These are phyloP conservation scores for Tichodroma muraria DNA, from an alignment of 2,113 vertebrate species.

Conservation along the genomic window DNA sequence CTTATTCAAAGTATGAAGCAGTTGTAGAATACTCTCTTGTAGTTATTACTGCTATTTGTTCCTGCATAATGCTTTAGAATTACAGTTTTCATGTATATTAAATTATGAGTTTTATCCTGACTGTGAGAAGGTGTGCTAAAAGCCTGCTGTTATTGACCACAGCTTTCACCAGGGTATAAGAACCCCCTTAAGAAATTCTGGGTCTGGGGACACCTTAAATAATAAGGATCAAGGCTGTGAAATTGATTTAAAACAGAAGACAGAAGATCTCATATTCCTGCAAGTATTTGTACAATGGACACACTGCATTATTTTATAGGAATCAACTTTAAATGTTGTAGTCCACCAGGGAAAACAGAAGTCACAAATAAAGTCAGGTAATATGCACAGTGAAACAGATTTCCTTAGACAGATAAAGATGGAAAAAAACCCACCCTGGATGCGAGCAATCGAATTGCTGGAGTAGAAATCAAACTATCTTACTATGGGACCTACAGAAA, in stretches of 20 bases:
- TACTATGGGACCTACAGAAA: background rate
- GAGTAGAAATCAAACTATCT: background rate
- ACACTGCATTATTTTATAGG: background rate
- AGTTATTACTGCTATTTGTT: background rate
- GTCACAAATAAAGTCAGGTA: background rate
- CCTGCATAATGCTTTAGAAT: background rate
- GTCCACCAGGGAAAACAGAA: background rate
- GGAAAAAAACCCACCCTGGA: background rate
- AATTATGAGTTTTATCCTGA: background rate
- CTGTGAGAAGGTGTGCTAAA: background rate
- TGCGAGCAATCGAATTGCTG: background rate
- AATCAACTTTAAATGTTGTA: background rate
- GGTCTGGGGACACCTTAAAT: background rate
- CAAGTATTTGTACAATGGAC: background rate
- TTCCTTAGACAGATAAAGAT: background rate
- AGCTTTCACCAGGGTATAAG: background rate
- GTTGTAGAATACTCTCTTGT: background rate
- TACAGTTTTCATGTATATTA: background rate
- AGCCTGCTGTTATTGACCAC: background rate
- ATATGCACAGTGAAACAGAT: background rate
- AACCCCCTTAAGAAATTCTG: background rate
- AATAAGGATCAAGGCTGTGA: background rate
- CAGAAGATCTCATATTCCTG: background rate
- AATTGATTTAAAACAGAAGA: conserved; percentile 10
- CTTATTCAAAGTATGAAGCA: background rate